Evolutionary conservation across 2,888 invertebrate genomes (phyloP).

Genomic region (Athalia cordata): DNA sequence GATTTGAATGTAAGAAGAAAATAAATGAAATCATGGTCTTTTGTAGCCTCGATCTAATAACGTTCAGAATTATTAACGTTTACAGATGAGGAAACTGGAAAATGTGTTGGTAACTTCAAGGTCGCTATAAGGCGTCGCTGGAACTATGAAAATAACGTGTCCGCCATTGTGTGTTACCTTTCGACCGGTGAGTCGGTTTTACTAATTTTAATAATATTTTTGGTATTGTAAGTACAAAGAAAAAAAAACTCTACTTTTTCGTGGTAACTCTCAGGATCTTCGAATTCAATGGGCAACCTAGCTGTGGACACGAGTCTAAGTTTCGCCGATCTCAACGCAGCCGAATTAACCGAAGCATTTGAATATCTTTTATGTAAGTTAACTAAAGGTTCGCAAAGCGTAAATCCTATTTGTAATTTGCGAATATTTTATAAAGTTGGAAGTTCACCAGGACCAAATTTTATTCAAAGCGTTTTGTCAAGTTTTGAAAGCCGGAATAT

Average conservation of each 20-base stretch:
- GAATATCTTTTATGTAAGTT: constrained; percentile 77
- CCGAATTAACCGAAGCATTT: constrained; percentile 76
- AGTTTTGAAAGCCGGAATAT: constrained; percentile 72
- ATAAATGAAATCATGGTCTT: background rate
- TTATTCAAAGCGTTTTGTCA: constrained; percentile 69
- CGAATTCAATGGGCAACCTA: constrained; percentile 70
- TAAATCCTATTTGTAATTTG: constrained; percentile 81
- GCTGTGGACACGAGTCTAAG: constrained; percentile 65
- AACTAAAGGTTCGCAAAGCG: constrained; percentile 74
- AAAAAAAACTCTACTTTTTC: constrained; percentile 17
- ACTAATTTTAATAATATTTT: background rate
- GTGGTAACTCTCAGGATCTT: constrained; percentile 63
- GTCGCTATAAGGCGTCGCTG: constrained; percentile 89
- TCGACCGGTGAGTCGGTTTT: constrained; percentile 78
- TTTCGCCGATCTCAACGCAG: constrained; percentile 72
- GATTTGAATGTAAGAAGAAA: constrained; percentile 85
- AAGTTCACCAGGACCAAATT: constrained; percentile 74
- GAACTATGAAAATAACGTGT: constrained; percentile 92
- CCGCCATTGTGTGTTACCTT: constrained; percentile 89
- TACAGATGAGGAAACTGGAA: constrained; percentile 93
- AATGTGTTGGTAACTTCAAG: constrained; percentile 87
- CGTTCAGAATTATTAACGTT: constrained; percentile 53
- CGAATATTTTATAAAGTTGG: constrained; percentile 86
- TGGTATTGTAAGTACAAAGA: constrained; percentile 31
- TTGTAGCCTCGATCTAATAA: constrained; percentile 17